phyloP scores from a whole-genome alignment of 2,797 vertebrate species.

The Rhinatrema bivittatum region DNA sequence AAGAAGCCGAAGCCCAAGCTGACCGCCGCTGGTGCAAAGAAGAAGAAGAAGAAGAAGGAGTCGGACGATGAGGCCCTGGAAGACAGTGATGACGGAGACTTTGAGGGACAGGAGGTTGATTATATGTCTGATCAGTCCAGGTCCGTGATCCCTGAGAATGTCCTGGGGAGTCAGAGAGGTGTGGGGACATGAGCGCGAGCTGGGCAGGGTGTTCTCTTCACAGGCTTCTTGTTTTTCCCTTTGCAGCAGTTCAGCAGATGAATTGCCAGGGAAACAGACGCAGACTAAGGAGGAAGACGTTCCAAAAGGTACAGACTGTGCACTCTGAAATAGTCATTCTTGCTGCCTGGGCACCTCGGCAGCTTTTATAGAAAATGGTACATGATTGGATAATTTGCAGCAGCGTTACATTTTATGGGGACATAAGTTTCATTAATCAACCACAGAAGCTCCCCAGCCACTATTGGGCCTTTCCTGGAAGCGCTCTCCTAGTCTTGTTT shows the following conservation, averaged over 20 bases:
- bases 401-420: too few species aligned
- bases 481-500: too few species aligned
- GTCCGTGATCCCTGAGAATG: constrained; percentile 35
- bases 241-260: constrained; percentile 69
- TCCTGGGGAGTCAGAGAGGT: too few species aligned
- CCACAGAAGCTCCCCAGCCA: too few species aligned
- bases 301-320: constrained; percentile 75
- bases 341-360: too few species aligned
- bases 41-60: constrained; percentile 67
- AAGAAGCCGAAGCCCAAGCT: constrained; percentile 43
- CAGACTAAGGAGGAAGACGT: constrained; percentile 59
- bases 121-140: constrained; percentile 91
- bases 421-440: too few species aligned
- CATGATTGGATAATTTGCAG: too few species aligned
- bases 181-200: too few species aligned
- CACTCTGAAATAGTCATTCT: too few species aligned
- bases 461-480: not conserved
- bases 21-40: not conserved
- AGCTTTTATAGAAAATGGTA: too few species aligned
- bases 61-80: constrained; percentile 74
- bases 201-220: too few species aligned
- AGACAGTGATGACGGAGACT: constrained; percentile 86
- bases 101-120: constrained; percentile 85
- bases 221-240: too few species aligned
- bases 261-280: constrained; percentile 54